Percentiles rank a stretch among this genome's conserved stretches.
Conservation (phyloP, 2,797 vertebrate species). For the Phalanger gymnotis region DNA sequence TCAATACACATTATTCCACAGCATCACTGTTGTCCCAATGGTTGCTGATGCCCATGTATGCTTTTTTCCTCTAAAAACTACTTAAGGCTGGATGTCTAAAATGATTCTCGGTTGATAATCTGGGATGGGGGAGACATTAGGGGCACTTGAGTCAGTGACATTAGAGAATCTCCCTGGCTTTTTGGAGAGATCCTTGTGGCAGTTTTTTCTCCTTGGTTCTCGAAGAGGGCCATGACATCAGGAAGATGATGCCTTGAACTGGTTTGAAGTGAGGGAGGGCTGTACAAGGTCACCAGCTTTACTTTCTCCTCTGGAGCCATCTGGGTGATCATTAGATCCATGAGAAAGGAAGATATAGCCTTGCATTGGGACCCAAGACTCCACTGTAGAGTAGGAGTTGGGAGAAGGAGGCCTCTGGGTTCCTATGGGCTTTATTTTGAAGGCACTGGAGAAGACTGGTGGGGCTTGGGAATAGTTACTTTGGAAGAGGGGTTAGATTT, state of each 20-base stretch:
- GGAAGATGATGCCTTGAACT: too few species aligned
- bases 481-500: neutral
- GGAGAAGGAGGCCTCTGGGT: neutral
- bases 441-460: neutral
- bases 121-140: neutral
- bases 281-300: too few species aligned
- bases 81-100: neutral
- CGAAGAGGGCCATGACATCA: too few species aligned
- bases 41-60: too few species aligned
- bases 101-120: neutral
- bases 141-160: neutral
- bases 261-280: too few species aligned
- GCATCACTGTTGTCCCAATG: too few species aligned
- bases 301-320: too few species aligned
- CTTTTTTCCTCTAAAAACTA: neutral
- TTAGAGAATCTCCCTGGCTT: neutral
- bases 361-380: neutral
- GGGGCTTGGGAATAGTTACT: neutral
- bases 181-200: neutral
- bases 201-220: too few species aligned
- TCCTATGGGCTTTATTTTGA: neutral
- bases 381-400: neutral
- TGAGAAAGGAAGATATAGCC: neutral
- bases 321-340: neutral
- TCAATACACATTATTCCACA: too few species aligned